A percentile compares a stretch with the other conserved stretches of the same genome.
phyloP scores from a whole-genome alignment of 1,140 invertebrate species.

The Matsumurasca onukii region DNA sequence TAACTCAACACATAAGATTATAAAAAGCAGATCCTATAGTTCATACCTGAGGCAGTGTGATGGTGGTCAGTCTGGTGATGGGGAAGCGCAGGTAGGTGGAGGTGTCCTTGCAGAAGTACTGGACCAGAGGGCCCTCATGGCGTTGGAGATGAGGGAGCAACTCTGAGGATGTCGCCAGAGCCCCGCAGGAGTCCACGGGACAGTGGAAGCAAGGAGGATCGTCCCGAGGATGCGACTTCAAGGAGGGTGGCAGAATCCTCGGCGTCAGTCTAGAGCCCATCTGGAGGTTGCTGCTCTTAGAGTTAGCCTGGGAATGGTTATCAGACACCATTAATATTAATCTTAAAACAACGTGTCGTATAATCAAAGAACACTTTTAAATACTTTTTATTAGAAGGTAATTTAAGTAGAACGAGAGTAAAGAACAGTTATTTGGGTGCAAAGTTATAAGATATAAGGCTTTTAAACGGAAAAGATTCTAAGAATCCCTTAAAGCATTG shows the following conservation, averaged over 20 bases:
- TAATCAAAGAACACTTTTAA: no score
- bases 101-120: conserved; percentile 34
- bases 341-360: no score
- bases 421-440: no score
- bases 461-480: no score
- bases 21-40: neutral
- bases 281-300: no score
- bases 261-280: neutral
- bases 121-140: conserved; percentile 40
- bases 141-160: conserved; percentile 33
- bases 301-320: no score
- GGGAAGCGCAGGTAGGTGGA: conserved; percentile 17
- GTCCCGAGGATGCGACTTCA: neutral
- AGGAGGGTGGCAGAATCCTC: neutral
- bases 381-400: no score
- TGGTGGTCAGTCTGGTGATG: conserved; percentile 15
- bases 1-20: no score
- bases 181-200: conserved; percentile 13
- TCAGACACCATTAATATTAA: no score
- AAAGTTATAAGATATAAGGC: no score
- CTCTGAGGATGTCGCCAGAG: neutral
- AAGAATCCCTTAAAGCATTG: no score
- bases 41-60: neutral
- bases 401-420: no score
- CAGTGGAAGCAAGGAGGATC: neutral